These are phyloP conservation scores for Rhyacophila brunnea DNA, from an alignment of 1,140 invertebrate genomes.

Conservation along the genomic window DNA sequence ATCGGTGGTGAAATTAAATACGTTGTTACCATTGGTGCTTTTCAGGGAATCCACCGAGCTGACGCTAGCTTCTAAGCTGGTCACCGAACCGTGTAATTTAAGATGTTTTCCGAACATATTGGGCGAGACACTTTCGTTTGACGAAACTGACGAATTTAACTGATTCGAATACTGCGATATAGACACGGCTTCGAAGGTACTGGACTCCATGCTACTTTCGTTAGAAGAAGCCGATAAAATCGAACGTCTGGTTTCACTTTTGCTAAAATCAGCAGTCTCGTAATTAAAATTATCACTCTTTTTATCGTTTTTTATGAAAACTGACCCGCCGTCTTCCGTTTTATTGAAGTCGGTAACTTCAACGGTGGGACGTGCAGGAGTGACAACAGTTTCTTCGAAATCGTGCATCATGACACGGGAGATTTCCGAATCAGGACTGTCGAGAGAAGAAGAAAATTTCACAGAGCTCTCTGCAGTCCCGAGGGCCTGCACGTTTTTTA, in stretches of 20 bases:
- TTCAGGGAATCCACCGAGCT: constrained; percentile 49
- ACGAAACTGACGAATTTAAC: constrained; percentile 49
- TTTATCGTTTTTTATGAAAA: too few relatives aligned
- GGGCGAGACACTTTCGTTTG: constrained; percentile 52
- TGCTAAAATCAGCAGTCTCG: constrained; percentile 13
- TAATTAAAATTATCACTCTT: too few relatives aligned
- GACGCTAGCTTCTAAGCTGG: constrained; percentile 52
- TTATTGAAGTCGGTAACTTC: too few relatives aligned
- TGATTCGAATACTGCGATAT: constrained; percentile 31
- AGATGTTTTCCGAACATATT: constrained; percentile 49
- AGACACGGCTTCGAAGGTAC: constrained; percentile 23
- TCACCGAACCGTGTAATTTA: constrained; percentile 49
- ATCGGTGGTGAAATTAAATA: constrained; percentile 6
- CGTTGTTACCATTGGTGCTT: constrained; percentile 37
- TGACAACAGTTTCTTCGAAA: constrained; percentile 8
- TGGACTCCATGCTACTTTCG: constrained; percentile 31
- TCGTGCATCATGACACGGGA: constrained; percentile 45
- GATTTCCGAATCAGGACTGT: constrained; percentile 53
- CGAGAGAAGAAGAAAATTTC: too few relatives aligned
- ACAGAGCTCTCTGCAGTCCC: too few relatives aligned
- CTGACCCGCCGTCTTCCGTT: too few relatives aligned
- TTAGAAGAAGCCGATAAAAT: constrained; percentile 29
- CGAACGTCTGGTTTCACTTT: constrained; percentile 26
- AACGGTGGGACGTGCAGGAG: too few relatives aligned
- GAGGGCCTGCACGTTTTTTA: neutral